These are phyloP conservation scores for Macheiramphus alcinus DNA, from an alignment of 2,113 vertebrate genomes.

Conservation along the genomic window DNA sequence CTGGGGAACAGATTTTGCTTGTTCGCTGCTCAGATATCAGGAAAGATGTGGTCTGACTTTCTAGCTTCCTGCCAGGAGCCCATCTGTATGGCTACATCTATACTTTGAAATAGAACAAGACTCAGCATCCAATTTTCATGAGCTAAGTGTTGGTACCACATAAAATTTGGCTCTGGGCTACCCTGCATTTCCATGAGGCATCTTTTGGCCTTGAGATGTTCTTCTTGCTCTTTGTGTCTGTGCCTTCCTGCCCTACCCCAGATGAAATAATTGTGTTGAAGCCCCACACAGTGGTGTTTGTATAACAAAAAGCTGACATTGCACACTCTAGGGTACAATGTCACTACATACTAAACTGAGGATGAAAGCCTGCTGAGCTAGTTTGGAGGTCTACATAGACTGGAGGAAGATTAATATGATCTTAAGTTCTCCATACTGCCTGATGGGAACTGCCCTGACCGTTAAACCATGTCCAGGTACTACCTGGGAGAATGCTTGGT, in stretches of 20 bases:
- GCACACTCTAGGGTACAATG: not conserved
- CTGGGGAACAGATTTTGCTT: not conserved
- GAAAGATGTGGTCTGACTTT: not conserved
- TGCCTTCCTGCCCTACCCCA: fast-evolving
- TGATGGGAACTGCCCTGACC: not conserved
- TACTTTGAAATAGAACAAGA: not conserved
- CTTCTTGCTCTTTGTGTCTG: not conserved
- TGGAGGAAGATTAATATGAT: not conserved
- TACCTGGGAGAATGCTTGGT: not conserved
- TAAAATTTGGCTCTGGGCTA: not conserved
- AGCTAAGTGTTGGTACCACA: not conserved
- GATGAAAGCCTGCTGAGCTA: not conserved
- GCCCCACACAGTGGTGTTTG: not conserved
- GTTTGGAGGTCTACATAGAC: not conserved
- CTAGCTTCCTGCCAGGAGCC: not conserved
- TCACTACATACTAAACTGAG: not conserved
- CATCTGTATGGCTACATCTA: not conserved
- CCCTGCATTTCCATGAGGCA: not conserved
- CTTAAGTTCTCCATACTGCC: not conserved
- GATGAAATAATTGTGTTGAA: not conserved
- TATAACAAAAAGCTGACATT: not conserved
- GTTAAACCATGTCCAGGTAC: not conserved
- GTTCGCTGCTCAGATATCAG: not conserved
- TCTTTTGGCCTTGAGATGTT: not conserved
- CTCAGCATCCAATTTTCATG: not conserved